These are phyloP conservation scores for Stegodyphus dumicola DNA, from an alignment of 1,140 invertebrate species.

Conservation along the genomic window DNA sequence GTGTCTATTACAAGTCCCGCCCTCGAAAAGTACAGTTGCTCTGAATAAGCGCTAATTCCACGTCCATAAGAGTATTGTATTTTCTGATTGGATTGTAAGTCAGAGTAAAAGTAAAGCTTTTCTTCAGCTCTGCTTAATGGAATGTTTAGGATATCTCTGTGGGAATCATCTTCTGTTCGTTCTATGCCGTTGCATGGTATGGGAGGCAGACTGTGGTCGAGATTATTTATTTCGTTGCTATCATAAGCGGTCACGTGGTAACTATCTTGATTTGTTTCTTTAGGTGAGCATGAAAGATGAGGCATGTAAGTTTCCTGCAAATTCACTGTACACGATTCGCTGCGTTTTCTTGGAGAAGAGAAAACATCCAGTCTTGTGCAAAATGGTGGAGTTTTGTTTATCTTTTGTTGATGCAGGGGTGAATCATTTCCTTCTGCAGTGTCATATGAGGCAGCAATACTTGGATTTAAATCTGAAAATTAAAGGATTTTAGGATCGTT, in stretches of 20 bases:
- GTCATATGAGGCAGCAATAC: neutral
- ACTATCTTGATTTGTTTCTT: neutral
- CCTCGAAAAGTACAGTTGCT: conserved; percentile 42
- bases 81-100: conserved; percentile 46
- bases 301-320: conserved; percentile 22
- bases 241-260: neutral
- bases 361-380: neutral
- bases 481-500: neutral
- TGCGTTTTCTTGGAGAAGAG: conserved; percentile 25
- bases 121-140: conserved; percentile 7
- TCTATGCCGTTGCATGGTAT: neutral
- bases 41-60: conserved; percentile 44
- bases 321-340: conserved; percentile 33
- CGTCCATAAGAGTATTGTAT: conserved; percentile 41
- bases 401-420: neutral
- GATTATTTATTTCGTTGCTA: conserved; percentile 26
- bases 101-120: conserved; percentile 35
- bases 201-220: conserved; percentile 15
- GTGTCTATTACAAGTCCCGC: conserved; percentile 42
- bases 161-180: neutral
- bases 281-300: neutral
- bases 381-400: conserved; percentile 1
- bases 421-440: conserved; percentile 21
- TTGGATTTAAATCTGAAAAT: conserved; percentile 6
- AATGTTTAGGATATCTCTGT: conserved; percentile 34